Evolutionary conservation across 2,797 vertebrate species (phyloP).

Genomic region (Balearica regulorum): DNA sequence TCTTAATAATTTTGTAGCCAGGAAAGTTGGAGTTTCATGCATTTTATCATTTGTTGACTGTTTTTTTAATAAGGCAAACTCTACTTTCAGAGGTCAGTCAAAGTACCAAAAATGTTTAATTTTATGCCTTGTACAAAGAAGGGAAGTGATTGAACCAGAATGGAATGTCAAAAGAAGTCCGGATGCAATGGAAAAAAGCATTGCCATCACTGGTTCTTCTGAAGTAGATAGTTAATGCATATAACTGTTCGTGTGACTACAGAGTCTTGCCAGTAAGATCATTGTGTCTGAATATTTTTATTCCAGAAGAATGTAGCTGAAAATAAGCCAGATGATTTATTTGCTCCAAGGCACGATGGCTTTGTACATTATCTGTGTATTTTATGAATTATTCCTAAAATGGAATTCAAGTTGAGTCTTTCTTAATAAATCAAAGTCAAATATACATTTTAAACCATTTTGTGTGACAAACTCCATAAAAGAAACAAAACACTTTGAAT

Average conservation of each 20-base stretch:
- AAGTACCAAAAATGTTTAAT: conserved; percentile 60
- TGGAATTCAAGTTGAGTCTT: not conserved
- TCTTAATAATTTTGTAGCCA: not conserved
- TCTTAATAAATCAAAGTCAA: conserved; percentile 16
- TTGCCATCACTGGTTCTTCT: conserved; percentile 2
- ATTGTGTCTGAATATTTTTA: conserved; percentile 22
- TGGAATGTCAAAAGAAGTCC: conserved; percentile 66
- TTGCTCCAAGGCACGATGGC: not conserved
- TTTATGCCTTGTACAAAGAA: conserved; percentile 57
- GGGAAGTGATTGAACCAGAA: conserved; percentile 65
- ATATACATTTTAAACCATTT: not conserved
- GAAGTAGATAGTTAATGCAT: conserved; percentile 43
- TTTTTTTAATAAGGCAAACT: conserved; percentile 30
- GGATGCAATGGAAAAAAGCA: conserved; percentile 30
- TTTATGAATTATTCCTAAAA: conserved; percentile 43
- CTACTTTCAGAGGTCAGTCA: conserved; percentile 42
- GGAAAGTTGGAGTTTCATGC: not conserved
- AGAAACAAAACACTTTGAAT: not conserved
- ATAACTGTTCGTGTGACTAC: not conserved
- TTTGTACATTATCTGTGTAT: conserved; percentile 16
- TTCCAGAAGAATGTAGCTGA: conserved; percentile 47
- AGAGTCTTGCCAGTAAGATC: conserved; percentile 14
- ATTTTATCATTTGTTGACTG: not conserved
- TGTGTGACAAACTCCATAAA: not conserved
- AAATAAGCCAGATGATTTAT: conserved; percentile 23